A percentile compares a stretch with the other conserved stretches of the same genome.
These are phyloP conservation scores for Palaemon carinicauda DNA, from an alignment of 1,140 invertebrate genomes.

Conservation along the genomic window DNA sequence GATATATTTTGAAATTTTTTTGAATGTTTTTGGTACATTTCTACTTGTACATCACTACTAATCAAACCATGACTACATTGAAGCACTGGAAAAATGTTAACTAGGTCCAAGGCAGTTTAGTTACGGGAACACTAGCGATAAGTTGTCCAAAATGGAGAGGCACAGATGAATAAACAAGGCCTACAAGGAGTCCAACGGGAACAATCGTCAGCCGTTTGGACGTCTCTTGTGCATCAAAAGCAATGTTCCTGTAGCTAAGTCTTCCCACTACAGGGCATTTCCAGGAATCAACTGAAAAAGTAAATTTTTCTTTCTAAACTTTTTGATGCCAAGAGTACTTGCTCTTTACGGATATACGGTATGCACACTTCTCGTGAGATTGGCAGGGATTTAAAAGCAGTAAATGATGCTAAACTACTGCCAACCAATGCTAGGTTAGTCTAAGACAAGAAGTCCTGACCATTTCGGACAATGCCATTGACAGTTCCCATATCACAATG, in stretches of 20 bases:
- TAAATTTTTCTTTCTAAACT: background rate
- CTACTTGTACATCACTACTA: background rate
- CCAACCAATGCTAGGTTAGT: too few species aligned
- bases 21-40: background rate
- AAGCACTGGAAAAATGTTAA: background rate
- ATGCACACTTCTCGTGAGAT: too few species aligned
- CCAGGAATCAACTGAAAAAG: too few species aligned
- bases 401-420: too few species aligned
- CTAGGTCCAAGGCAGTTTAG: conserved; percentile 17
- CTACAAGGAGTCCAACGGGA: too few species aligned
- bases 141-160: conserved; percentile 11
- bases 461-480: conserved; percentile 2
- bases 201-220: too few species aligned
- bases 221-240: background rate
- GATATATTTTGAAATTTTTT: too few species aligned
- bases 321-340: background rate
- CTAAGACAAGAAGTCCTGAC: background rate
- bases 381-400: too few species aligned
- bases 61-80: background rate
- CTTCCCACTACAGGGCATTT: too few species aligned
- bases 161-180: background rate
- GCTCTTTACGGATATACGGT: too few species aligned
- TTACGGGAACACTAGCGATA: conserved; percentile 17
- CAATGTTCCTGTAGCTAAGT: background rate
- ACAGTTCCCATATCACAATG: conserved; percentile 23